Conservation (phyloP, 2,888 invertebrate genomes). For the Bombylius major region DNA sequence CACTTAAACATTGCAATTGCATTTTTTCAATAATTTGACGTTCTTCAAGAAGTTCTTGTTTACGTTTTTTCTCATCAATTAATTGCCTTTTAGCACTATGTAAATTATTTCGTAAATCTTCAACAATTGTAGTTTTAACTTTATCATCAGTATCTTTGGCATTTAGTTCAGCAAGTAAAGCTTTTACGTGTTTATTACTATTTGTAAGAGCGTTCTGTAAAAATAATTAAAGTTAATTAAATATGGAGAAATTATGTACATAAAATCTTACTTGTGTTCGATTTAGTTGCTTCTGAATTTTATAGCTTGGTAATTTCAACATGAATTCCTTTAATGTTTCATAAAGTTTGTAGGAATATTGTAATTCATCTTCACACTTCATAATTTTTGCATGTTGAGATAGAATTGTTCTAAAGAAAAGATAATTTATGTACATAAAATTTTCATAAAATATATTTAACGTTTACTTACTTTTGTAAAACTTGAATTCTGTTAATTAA, state of each 20-base stretch:
- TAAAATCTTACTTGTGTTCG: constrained; percentile 26
- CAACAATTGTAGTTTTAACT: constrained; percentile 23
- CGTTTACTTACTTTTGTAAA: constrained; percentile 54
- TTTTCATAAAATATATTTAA: background rate
- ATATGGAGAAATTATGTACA: background rate
- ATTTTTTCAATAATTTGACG: constrained; percentile 30
- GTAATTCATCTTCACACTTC: constrained; percentile 28
- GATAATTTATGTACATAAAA: background rate
- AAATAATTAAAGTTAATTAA: background rate
- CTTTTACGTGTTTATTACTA: constrained; percentile 31
- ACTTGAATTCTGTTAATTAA: constrained; percentile 71
- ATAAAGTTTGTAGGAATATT: constrained; percentile 30
- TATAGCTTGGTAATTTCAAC: constrained; percentile 31
- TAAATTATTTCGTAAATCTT: constrained; percentile 25
- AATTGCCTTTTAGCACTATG: constrained; percentile 27
- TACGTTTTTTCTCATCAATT: constrained; percentile 27
- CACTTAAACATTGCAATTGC: constrained; percentile 32
- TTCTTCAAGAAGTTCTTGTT: constrained; percentile 30
- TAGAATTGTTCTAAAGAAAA: constrained; percentile 26
- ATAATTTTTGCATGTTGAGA: constrained; percentile 26
- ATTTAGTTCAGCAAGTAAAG: constrained; percentile 29
- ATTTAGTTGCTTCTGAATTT: constrained; percentile 30
- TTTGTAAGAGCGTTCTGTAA: constrained; percentile 25
- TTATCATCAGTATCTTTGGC: constrained; percentile 28
- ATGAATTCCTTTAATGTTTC: constrained; percentile 32